A percentile compares a stretch with the other conserved stretches of the same genome.
These are phyloP conservation scores for Drosophila ficusphila DNA, from an alignment of 1,140 invertebrate species.

Conservation along the genomic window DNA sequence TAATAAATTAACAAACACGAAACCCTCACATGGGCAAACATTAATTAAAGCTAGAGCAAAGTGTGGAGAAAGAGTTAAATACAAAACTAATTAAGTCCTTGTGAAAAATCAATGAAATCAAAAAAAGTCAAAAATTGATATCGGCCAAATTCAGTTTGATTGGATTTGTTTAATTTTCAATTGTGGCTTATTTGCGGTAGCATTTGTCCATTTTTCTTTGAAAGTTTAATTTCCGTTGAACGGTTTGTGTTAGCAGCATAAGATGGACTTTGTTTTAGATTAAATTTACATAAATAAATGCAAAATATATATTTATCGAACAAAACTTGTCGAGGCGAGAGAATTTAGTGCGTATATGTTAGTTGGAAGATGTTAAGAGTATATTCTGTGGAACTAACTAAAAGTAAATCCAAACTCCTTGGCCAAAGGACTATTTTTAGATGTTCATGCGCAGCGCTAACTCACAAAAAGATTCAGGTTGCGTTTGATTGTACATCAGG, in stretches of 20 bases:
- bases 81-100: constrained; percentile 54
- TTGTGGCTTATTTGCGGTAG: constrained; percentile 61
- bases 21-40: constrained; percentile 56
- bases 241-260: constrained; percentile 35
- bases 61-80: constrained; percentile 30
- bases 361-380: constrained; percentile 49
- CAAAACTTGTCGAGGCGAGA: constrained; percentile 38
- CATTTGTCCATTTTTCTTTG: constrained; percentile 22
- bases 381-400: constrained; percentile 19
- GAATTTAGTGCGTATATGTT: constrained; percentile 62
- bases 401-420: constrained; percentile 32
- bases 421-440: constrained; percentile 47
- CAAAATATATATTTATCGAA: constrained; percentile 44
- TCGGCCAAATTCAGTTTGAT: constrained; percentile 59
- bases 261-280: constrained; percentile 57
- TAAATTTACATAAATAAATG: constrained; percentile 46
- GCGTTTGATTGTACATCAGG: neutral
- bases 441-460: constrained; percentile 29
- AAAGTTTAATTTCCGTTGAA: constrained; percentile 42
- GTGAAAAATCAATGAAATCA: constrained; percentile 46
- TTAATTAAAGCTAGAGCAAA: constrained; percentile 61
- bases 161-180: constrained; percentile 59
- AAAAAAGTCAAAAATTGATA: constrained; percentile 33
- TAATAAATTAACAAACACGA: constrained; percentile 50
- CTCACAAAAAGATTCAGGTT: neutral